phyloP scores from a whole-genome alignment of 2,888 invertebrate genomes.

The Drosophila flavopinicola region DNA sequence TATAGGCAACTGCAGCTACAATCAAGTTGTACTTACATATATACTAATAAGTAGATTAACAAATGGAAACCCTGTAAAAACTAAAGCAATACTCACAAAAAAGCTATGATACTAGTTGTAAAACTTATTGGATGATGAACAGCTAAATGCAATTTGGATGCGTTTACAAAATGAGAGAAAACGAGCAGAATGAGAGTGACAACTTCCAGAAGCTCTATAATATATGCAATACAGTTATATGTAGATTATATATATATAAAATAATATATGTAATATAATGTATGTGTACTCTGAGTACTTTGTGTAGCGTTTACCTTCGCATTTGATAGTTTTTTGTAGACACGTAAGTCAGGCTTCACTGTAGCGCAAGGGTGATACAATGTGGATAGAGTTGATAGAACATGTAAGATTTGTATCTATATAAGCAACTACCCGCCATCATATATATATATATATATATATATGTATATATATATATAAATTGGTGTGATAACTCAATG shows the following conservation, averaged over 20 bases:
- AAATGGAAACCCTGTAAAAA: conserved; percentile 77
- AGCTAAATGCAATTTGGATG: conserved; percentile 43
- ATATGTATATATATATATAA: conserved; percentile 41
- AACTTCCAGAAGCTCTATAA: conserved; percentile 9
- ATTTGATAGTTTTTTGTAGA: conserved; percentile 62
- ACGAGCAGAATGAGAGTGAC: background rate
- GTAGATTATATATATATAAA: conserved; percentile 19
- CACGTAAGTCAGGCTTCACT: conserved; percentile 73
- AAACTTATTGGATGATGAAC: conserved; percentile 43
- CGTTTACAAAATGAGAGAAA: conserved; percentile 61
- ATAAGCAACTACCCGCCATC: conserved; percentile 82
- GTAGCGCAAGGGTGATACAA: conserved; percentile 78
- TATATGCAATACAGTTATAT: conserved; percentile 20
- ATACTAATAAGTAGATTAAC: conserved; percentile 34
- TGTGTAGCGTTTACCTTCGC: conserved; percentile 58
- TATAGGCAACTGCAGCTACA: conserved; percentile 43
- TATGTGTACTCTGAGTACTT: conserved; percentile 20
- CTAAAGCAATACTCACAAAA: conserved; percentile 82
- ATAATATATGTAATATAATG: background rate
- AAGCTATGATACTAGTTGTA: conserved; percentile 83
- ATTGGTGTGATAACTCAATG: conserved; percentile 82
- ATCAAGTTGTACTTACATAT: conserved; percentile 51
- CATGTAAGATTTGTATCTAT: conserved; percentile 57
- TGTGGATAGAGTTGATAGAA: conserved; percentile 50
- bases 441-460: conserved; percentile 53